Percentiles rank a stretch among this genome's conserved stretches.
These are phyloP conservation scores for Anolis carolinensis DNA, from an alignment of 2,113 vertebrate genomes.

Conservation along the genomic window DNA sequence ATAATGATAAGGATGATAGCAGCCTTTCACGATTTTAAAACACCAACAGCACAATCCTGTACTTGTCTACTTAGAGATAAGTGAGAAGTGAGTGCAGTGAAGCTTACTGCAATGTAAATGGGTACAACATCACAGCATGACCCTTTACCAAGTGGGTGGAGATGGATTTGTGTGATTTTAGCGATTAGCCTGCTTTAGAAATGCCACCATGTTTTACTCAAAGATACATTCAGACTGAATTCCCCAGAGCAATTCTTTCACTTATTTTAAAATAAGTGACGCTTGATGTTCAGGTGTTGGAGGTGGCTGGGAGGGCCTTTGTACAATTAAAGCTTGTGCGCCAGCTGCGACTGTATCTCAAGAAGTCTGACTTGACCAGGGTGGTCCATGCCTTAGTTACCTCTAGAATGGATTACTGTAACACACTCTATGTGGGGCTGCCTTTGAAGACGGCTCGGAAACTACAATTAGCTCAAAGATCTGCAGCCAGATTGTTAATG, in stretches of 20 bases:
- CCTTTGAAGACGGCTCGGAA: too few relatives aligned
- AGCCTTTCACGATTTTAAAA: not conserved
- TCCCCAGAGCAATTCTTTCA: not conserved
- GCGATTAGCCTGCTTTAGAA: not conserved
- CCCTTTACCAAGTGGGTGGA: not conserved
- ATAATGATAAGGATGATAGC: not conserved
- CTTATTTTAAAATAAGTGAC: not conserved
- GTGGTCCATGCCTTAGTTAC: too few relatives aligned
- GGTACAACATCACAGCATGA: not conserved
- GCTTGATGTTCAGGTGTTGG: too few relatives aligned
- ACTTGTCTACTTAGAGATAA: not conserved
- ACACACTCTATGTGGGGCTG: too few relatives aligned
- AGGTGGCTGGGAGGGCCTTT: too few relatives aligned
- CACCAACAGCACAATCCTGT: not conserved
- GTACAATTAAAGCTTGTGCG: too few relatives aligned
- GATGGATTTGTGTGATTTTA: not conserved
- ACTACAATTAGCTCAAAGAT: too few relatives aligned
- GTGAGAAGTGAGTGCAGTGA: not conserved
- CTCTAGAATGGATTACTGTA: too few relatives aligned
- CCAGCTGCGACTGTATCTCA: too few relatives aligned
- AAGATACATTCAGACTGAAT: not conserved
- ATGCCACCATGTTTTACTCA: not conserved
- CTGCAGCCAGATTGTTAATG: too few relatives aligned
- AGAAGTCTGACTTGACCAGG: too few relatives aligned
- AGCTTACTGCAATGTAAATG: not conserved